Conservation (phyloP, 2,113 vertebrate genomes). For the Sander vitreus region DNA sequence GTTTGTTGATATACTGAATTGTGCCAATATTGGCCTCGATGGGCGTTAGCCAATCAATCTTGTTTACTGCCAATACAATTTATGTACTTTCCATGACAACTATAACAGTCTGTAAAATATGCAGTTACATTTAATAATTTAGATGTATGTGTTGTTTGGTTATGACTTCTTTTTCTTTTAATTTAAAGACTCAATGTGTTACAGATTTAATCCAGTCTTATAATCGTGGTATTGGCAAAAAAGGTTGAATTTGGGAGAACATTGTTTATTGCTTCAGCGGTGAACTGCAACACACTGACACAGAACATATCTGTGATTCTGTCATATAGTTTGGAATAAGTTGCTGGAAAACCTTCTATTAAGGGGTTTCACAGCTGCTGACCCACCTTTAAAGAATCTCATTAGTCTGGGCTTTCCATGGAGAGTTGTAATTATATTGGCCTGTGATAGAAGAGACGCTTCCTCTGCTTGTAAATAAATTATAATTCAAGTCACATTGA, state of each 20-base stretch:
- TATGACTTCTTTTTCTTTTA: neutral
- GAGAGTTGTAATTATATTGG: constrained; percentile 3
- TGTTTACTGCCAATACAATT: neutral
- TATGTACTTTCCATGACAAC: too few relatives aligned
- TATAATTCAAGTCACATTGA: constrained; percentile 27
- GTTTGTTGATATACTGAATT: neutral
- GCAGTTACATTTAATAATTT: neutral
- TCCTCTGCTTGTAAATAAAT: constrained; percentile 20
- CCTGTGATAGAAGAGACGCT: neutral
- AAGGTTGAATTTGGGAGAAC: neutral
- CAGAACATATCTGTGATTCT: neutral
- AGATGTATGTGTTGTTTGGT: neutral
- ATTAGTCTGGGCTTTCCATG: neutral
- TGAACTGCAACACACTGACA: neutral
- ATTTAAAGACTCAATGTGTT: neutral
- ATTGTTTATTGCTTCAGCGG: neutral
- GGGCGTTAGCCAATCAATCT: neutral
- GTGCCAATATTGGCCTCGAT: neutral
- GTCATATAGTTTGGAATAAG: neutral
- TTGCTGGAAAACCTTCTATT: neutral
- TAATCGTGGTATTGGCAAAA: neutral
- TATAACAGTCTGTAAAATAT: neutral
- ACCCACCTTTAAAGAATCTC: neutral
- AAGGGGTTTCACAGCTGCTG: constrained; percentile 3
- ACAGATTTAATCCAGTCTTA: neutral